Percentiles rank a stretch among this genome's conserved stretches.
These are phyloP conservation scores for Oreochromis spilurus DNA, from an alignment of 2,113 vertebrate genomes.

Conservation along the genomic window DNA sequence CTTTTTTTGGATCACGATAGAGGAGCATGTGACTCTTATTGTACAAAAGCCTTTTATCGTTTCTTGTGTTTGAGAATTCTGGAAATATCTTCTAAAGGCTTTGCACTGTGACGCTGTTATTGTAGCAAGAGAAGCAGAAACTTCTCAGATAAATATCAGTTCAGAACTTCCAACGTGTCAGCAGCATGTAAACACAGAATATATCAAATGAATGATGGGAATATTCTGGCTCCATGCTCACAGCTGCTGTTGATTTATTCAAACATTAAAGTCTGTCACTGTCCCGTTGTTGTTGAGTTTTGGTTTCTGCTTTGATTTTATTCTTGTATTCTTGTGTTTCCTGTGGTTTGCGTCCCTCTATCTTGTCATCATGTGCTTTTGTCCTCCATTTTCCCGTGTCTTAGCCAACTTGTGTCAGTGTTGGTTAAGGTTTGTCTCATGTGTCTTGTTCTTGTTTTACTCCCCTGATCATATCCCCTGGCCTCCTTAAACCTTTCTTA, in stretches of 20 bases:
- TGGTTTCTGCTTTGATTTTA: neutral
- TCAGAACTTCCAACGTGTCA: neutral
- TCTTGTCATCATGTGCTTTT: neutral
- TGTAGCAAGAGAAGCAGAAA: neutral
- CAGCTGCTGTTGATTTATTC: neutral
- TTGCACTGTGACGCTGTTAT: accelerated
- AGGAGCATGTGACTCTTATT: neutral
- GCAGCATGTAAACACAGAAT: neutral
- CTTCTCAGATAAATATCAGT: neutral
- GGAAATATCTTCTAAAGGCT: neutral
- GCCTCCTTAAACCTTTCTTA: neutral
- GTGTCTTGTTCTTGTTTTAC: neutral
- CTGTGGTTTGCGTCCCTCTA: neutral
- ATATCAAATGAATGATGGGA: neutral
- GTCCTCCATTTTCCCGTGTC: neutral
- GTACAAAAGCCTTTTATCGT: neutral
- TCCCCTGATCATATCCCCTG: neutral
- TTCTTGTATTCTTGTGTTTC: neutral
- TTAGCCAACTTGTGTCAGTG: neutral
- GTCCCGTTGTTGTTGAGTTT: neutral
- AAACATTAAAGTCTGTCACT: neutral
- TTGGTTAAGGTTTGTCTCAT: neutral
- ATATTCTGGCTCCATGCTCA: neutral
- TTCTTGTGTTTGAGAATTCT: neutral
- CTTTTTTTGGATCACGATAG: neutral